Evolutionary conservation across 2,113 vertebrate genomes (phyloP), one percentile per base, ranked within the genome.

Genomic region (Rhagologus leucostigma): DNA sequence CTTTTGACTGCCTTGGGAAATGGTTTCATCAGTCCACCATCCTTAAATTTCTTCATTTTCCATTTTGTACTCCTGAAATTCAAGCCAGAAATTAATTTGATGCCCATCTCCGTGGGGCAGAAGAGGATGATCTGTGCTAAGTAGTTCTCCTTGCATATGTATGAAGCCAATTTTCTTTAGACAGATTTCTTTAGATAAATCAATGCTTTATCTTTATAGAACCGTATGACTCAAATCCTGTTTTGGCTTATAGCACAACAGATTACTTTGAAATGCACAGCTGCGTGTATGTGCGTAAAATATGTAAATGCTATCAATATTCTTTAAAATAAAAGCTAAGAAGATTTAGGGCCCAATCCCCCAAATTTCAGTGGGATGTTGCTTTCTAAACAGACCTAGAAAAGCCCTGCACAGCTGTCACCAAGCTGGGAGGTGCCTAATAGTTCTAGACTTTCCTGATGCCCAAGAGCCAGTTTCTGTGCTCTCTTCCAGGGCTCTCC

Each of bases 241-340:
- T 77, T 96, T 94, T 94, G 91, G 63, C 63, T 95, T 85, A 13
- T 60, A 87, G 86, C 63, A 82, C 70, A 95, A 56, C 55, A 80
- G 84, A 85, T 91, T 89, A 76, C 91, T 89, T 95, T 83, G 84
- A 96, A 94, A 85, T 85, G 91, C 67, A 91, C 75, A 93, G 81
- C 84, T 93, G 70, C 49, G 41, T 53, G 37, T 86, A 49, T 84
- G 30, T 55, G 32, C 41, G 2, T 89, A 90, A 93, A 91, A 85
- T 90, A 85, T 52, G 33, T 80, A 90, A 76, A 74, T 65, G 59
- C 64, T 70, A 85, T 70, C 55, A 69, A 39, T 89, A 69, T 70
- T 62, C 70, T 94, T 56, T 56, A 70, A 33, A 96, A 69, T 63
- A 82, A 93, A 35, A 90, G 55, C 63, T 77, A 64, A 79, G 71